Percentiles rank a stretch among this genome's conserved stretches.
phyloP scores from a whole-genome alignment of 2,797 vertebrate species.

The Anguilla marmorata region DNA sequence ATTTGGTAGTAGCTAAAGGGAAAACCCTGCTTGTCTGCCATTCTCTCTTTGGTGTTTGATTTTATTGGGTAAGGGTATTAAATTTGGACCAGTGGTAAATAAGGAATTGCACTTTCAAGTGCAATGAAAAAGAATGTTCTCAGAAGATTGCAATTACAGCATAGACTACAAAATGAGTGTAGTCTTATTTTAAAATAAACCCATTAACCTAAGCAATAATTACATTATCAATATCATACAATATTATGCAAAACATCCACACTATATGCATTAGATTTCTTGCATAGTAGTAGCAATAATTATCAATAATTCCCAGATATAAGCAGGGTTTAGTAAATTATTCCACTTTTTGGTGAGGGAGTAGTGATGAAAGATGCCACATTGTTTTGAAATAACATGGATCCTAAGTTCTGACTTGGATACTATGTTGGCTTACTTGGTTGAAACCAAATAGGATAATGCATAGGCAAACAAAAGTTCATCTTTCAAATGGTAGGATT shows the following conservation, averaged over 20 bases:
- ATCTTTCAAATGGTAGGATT: not conserved
- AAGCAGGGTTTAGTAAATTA: not conserved
- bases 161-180: too few species aligned
- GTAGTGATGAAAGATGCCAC: not conserved
- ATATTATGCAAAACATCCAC: not conserved
- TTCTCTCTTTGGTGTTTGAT: not conserved
- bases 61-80: not conserved
- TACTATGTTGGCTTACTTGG: not conserved
- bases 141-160: too few species aligned
- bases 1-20: not conserved
- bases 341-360: not conserved
- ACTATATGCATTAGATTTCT: not conserved
- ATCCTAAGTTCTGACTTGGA: not conserved
- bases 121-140: not conserved
- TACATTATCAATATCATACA: not conserved
- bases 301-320: not conserved
- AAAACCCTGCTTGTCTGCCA: not conserved
- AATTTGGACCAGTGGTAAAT: not conserved
- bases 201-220: not conserved
- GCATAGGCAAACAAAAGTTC: not conserved
- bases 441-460: not conserved
- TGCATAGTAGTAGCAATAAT: not conserved
- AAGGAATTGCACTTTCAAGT: not conserved
- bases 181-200: too few species aligned
- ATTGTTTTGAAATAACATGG: not conserved